A percentile compares a stretch with the other conserved stretches of the same genome.
Conservation (phyloP, 2,888 invertebrate genomes). For the Ectemnius continuus region DNA sequence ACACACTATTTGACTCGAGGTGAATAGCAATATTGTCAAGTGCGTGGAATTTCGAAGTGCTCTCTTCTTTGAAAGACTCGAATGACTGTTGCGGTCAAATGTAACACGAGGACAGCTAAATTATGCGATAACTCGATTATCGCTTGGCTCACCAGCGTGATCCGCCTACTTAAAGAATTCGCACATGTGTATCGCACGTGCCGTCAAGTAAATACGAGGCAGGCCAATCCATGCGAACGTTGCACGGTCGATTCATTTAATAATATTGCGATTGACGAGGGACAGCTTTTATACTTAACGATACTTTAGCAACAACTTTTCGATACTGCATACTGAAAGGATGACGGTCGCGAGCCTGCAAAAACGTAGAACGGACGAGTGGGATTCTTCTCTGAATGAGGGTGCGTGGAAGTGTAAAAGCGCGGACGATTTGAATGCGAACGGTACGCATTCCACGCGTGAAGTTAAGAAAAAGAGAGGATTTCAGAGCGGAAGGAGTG, state of each 20-base stretch:
- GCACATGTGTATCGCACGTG: slow-evolving; percentile 18
- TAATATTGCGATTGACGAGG: no score
- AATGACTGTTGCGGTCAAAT: not conserved
- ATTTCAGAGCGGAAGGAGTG: slow-evolving; percentile 41
- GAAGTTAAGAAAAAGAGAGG: slow-evolving; percentile 40
- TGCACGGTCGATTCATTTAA: not conserved
- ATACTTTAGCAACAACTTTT: no score
- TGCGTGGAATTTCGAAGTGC: not conserved
- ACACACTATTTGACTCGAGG: not conserved
- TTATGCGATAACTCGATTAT: slow-evolving; percentile 16
- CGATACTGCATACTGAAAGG: no score
- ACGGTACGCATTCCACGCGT: slow-evolving; percentile 35
- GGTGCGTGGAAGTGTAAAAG: not conserved
- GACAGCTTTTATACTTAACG: no score
- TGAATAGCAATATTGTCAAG: no score
- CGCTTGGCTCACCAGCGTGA: not conserved
- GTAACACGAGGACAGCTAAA: not conserved
- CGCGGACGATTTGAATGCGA: slow-evolving; percentile 23
- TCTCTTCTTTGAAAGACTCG: not conserved
- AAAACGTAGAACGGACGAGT: no score
- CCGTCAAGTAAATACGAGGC: slow-evolving; percentile 34
- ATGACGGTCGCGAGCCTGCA: no score
- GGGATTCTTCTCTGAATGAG: not conserved
- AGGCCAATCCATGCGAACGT: not conserved
- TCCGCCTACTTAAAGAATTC: slow-evolving; percentile 37